These are phyloP conservation scores for Danio albolineatus DNA, from an alignment of 2,797 vertebrate genomes.

Conservation along the genomic window DNA sequence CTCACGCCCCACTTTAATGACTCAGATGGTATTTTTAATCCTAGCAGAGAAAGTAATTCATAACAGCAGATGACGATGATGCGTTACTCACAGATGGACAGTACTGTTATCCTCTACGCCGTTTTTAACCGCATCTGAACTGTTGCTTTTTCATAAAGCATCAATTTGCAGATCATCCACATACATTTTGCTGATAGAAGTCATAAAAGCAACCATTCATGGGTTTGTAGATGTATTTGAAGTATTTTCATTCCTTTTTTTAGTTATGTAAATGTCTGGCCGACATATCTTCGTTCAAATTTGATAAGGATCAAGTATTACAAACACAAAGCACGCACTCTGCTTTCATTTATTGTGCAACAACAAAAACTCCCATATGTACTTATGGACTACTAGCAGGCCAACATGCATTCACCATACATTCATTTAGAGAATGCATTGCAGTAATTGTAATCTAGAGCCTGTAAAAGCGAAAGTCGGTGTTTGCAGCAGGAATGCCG, in stretches of 20 bases:
- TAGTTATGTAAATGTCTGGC: not conserved
- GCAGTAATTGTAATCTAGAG: no score
- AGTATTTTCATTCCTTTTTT: not conserved
- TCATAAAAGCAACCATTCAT: not conserved
- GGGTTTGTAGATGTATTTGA: not conserved
- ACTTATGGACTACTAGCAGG: not conserved
- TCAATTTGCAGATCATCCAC: not conserved
- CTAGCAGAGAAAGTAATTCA: slow-evolving; percentile 19
- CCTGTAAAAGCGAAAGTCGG: not conserved
- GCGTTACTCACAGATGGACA: slow-evolving; percentile 29
- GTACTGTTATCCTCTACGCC: not conserved
- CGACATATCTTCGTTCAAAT: not conserved
- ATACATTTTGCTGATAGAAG: not conserved
- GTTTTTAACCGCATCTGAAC: slow-evolving; percentile 7
- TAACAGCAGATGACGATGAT: slow-evolving; percentile 39
- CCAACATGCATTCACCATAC: not conserved
- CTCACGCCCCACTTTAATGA: slow-evolving; percentile 2
- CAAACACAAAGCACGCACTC: not conserved
- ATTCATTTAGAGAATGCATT: not conserved
- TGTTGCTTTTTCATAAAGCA: not conserved
- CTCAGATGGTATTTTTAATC: slow-evolving; percentile 28
- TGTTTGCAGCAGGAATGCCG: slow-evolving; percentile 8
- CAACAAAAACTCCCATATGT: not conserved
- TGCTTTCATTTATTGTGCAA: not conserved
- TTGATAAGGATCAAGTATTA: not conserved